Evolutionary conservation across 2,113 vertebrate species (phyloP).

Genomic region (Hydropotes inermis): DNA sequence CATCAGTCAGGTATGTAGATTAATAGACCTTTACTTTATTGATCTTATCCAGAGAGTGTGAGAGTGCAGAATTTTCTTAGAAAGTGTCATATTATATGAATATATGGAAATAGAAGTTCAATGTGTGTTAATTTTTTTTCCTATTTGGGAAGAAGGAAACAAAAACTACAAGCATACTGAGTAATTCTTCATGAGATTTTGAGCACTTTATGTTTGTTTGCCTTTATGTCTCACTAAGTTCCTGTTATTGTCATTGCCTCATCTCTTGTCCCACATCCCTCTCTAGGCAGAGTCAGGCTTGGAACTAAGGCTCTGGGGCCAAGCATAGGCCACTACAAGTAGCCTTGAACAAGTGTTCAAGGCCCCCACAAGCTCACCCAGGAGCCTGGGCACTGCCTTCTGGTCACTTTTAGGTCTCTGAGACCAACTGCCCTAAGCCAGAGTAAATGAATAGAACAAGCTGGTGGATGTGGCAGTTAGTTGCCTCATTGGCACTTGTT

Average conservation of each 20-base stretch:
- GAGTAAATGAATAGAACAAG: neutral
- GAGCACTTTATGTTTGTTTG: neutral
- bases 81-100: neutral
- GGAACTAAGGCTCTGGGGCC: neutral
- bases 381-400: accelerated
- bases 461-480: accelerated
- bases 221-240: neutral
- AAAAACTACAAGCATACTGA: neutral
- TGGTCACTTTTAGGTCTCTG: neutral
- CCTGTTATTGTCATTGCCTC: neutral
- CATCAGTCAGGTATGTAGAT: neutral
- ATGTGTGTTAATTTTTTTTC: neutral
- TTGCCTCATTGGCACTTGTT: neutral
- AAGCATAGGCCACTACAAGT: neutral
- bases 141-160: neutral
- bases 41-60: neutral
- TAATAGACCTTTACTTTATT: neutral
- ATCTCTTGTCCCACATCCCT: neutral
- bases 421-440: neutral
- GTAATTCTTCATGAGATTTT: neutral
- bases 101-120: neutral
- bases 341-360: too few species aligned
- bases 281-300: accelerated
- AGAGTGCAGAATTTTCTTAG: neutral
- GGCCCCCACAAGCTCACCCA: neutral